Evolutionary conservation across 2,888 invertebrate species (phyloP).

Genomic region (Mimumesa dahlbomi): DNA sequence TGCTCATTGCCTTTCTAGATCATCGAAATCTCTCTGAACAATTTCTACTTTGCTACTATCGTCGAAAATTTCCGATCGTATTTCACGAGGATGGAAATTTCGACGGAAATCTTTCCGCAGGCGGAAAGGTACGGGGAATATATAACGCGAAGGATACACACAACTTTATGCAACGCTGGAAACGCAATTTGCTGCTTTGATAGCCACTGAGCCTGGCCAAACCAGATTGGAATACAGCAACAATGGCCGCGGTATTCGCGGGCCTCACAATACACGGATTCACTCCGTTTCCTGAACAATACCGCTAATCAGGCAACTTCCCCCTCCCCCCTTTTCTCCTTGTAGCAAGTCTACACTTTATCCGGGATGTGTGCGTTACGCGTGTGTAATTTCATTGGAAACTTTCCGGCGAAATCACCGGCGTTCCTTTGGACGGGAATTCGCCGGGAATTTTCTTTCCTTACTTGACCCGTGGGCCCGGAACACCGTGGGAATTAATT

Average conservation of each 20-base stretch:
- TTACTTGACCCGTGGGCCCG: not conserved
- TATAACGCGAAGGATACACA: slow-evolving; percentile 31
- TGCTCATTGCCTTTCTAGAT: not conserved
- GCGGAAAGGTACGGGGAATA: not conserved
- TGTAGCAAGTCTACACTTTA: not conserved
- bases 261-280: slow-evolving; percentile 56
- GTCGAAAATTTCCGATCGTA: slow-evolving; percentile 42
- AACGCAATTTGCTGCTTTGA: slow-evolving; percentile 66
- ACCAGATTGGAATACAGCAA: slow-evolving; percentile 59
- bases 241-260: slow-evolving; percentile 60
- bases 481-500: no score
- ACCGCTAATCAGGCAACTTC: slow-evolving; percentile 59
- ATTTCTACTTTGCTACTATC: no score
- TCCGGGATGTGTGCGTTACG: not conserved
- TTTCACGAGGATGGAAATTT: slow-evolving; percentile 28
- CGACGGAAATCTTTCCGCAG: slow-evolving; percentile 17
- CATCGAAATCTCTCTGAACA: no score
- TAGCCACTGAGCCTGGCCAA: slow-evolving; percentile 55
- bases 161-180: slow-evolving; percentile 33
- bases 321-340: slow-evolving; percentile 11
- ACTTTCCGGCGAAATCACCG: not conserved
- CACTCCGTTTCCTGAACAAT: slow-evolving; percentile 63
- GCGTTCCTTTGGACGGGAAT: no score
- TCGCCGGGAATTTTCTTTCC: no score
- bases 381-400: not conserved